Conservation (phyloP, 2,113 vertebrate species). For the Caretta caretta region DNA sequence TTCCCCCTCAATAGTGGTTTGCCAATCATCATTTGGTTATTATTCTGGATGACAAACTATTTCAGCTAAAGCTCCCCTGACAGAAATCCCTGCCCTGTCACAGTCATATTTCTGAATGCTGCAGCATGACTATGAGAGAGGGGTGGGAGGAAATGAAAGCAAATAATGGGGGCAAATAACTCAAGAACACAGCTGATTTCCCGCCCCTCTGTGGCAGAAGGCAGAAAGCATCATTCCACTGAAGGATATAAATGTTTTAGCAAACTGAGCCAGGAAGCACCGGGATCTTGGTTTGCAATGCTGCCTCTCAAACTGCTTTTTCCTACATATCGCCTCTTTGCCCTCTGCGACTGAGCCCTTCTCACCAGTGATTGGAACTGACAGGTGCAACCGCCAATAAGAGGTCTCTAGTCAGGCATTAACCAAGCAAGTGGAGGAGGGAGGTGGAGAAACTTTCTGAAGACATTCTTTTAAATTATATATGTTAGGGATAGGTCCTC, state of each 20-base stretch:
- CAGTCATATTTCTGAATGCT: background rate
- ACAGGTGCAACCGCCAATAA: background rate
- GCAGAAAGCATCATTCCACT: background rate
- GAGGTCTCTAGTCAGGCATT: background rate
- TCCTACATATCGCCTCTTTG: background rate
- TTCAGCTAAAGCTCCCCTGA: background rate
- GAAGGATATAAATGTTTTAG: background rate
- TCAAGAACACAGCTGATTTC: background rate
- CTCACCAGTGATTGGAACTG: background rate
- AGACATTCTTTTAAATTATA: background rate
- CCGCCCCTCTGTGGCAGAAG: background rate
- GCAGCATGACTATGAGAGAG: background rate
- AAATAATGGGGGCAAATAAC: background rate
- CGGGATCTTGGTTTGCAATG: background rate
- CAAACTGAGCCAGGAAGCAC: background rate
- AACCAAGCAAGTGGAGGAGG: background rate
- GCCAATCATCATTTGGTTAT: constrained; percentile 59
- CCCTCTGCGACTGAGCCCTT: background rate
- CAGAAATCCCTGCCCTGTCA: constrained; percentile 52
- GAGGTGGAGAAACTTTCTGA: background rate
- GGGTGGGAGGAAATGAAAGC: background rate
- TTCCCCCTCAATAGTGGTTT: constrained; percentile 53
- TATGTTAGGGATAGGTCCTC: background rate
- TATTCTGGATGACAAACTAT: constrained; percentile 67
- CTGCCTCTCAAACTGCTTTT: background rate